These are phyloP conservation scores for Temnothorax longispinosus DNA, from an alignment of 1,140 invertebrate genomes.

Conservation along the genomic window DNA sequence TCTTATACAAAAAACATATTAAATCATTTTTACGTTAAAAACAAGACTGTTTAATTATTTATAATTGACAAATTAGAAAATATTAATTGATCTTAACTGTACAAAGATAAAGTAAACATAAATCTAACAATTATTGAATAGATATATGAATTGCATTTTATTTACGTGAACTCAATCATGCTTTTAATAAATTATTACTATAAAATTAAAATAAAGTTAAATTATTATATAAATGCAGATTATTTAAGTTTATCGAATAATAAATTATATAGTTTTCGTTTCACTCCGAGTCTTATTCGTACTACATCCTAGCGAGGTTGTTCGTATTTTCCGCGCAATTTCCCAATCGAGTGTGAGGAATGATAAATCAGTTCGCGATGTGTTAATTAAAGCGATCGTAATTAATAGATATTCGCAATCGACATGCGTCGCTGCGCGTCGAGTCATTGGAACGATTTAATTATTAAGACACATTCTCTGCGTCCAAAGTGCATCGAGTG, in stretches of 20 bases:
- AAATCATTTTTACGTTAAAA: background rate
- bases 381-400: conserved; percentile 17
- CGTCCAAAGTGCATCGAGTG: background rate
- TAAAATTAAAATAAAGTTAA: background rate
- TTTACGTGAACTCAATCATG: background rate
- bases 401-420: conserved; percentile 39
- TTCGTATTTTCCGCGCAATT: background rate
- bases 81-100: background rate
- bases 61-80: background rate
- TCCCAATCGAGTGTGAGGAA: background rate
- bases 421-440: background rate
- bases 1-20: too few species aligned
- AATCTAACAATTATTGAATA: background rate
- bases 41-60: background rate
- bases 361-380: background rate
- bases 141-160: background rate
- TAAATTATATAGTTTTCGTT: background rate
- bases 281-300: background rate
- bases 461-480: background rate
- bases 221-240: background rate
- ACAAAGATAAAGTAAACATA: background rate
- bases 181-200: background rate
- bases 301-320: background rate
- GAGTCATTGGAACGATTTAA: background rate
- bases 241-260: background rate